Evolutionary conservation across 2,797 vertebrate species (phyloP).

Genomic region (Chelidonichthys spinosus): DNA sequence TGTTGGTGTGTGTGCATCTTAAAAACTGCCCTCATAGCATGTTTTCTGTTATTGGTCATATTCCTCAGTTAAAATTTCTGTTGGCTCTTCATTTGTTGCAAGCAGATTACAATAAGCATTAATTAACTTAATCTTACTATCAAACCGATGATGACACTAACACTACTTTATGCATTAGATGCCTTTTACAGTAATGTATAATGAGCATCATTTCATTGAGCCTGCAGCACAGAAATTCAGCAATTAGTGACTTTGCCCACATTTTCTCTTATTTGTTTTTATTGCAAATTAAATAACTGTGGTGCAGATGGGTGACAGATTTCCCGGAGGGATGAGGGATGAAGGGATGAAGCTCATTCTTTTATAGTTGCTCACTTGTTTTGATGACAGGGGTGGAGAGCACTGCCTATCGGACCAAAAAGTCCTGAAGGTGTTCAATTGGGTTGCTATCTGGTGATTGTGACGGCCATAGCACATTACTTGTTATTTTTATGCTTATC

Average conservation of each 20-base stretch:
- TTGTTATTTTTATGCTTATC: too few relatives aligned
- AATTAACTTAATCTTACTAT: background rate
- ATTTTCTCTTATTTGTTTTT: background rate
- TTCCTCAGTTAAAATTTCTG: background rate
- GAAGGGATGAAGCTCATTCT: too few relatives aligned
- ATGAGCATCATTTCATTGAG: background rate
- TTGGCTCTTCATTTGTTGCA: conserved; percentile 1
- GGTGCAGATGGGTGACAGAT: background rate
- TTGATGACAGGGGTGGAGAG: background rate
- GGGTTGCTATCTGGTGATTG: too few relatives aligned
- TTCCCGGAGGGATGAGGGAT: background rate
- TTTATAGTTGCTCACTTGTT: background rate
- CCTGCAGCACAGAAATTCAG: background rate
- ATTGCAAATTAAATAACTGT: background rate
- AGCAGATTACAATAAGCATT: background rate
- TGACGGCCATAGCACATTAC: background rate
- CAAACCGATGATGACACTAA: background rate
- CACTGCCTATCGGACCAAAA: background rate
- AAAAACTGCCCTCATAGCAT: conserved; percentile 45
- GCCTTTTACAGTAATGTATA: background rate
- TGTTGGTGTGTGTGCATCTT: background rate
- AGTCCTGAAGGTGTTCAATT: background rate
- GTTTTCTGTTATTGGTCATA: conserved; percentile 27
- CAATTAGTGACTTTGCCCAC: background rate
- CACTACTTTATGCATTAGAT: background rate